A percentile compares a stretch with the other conserved stretches of the same genome.
Conservation (phyloP, 2,888 invertebrate genomes). For the Leptopilina myrica region DNA sequence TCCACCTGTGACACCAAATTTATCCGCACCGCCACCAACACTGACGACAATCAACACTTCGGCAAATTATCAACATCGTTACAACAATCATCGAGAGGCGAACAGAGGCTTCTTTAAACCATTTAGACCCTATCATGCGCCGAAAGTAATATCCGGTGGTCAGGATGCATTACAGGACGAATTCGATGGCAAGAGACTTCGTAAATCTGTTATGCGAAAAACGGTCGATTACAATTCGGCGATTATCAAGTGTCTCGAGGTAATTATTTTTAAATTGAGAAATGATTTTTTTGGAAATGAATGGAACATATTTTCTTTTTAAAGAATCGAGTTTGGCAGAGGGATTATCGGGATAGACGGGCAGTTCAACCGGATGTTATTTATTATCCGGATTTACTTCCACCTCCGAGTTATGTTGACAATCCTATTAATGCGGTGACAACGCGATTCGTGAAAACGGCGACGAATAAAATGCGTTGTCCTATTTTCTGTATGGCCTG, state of each 20-base stretch:
- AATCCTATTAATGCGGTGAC: conserved; percentile 98
- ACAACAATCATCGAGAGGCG: conserved; percentile 70
- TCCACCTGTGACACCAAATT: conserved; percentile 71
- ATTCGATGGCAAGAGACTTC: conserved; percentile 96
- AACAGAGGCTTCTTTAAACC: conserved; percentile 77
- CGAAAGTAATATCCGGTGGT: conserved; percentile 72
- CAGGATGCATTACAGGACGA: conserved; percentile 82
- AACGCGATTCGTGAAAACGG: conserved; percentile 97
- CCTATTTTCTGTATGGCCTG: conserved; percentile 99
- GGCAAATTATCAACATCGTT: conserved; percentile 69
- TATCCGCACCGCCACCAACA: conserved; percentile 75
- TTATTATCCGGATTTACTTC: conserved; percentile 94
- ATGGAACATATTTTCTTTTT: conserved; percentile 45
- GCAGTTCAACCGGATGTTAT: conserved; percentile 96
- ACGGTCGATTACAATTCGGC: conserved; percentile 99
- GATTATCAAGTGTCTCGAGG: conserved; percentile 94
- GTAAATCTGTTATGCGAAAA: conserved; percentile 98
- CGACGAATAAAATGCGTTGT: conserved; percentile 99
- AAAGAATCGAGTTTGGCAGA: conserved; percentile 95
- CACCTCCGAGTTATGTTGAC: conserved; percentile 95
- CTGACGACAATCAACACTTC: conserved; percentile 73
- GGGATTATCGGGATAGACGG: conserved; percentile 92
- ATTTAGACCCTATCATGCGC: conserved; percentile 77
- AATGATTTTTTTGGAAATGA: conserved; percentile 23
- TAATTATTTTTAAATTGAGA: conserved; percentile 69